Evolutionary conservation across 1,140 invertebrate species (phyloP).

Genomic region (Charaxes varanes): DNA sequence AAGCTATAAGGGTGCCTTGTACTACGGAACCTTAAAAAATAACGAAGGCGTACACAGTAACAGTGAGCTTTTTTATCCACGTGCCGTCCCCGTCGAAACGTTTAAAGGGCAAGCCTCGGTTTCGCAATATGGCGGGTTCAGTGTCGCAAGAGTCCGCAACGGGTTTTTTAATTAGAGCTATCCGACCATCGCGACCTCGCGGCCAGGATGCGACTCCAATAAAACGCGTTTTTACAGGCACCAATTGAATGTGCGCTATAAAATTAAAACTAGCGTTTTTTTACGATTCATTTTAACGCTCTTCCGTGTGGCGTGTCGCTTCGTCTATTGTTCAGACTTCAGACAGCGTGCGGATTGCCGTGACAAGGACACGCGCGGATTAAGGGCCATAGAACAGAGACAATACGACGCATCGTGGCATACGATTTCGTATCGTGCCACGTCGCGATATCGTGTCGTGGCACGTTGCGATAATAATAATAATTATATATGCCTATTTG

Average conservation of each 20-base stretch:
- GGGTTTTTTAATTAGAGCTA: conserved; percentile 65
- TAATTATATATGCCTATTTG: no score
- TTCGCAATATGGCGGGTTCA: conserved; percentile 21
- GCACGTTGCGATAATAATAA: no score
- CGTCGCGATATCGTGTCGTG: no score
- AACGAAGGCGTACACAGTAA: no score
- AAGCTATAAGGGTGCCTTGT: no score
- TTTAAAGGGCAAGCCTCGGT: conserved; percentile 19
- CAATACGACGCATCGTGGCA: no score
- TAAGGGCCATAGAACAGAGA: no score
- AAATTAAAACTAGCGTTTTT: conserved; percentile 68
- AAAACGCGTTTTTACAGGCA: conserved; percentile 67
- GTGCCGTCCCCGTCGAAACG: no score
- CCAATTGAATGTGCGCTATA: conserved; percentile 65
- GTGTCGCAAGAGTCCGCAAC: conserved; percentile 48
- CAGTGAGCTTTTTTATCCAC: conserved; percentile 14
- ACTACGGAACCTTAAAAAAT: no score
- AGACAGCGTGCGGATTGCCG: conserved; percentile 33
- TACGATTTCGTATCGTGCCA: no score
- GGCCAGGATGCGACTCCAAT: conserved; percentile 63
- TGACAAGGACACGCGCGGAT: conserved; percentile 49
- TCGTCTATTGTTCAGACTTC: conserved; percentile 48
- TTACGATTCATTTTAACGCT: conserved; percentile 60
- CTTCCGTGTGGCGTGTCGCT: conserved; percentile 54
- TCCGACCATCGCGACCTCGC: conserved; percentile 52